Evolutionary conservation across 2,888 invertebrate species (phyloP), one percentile per base, ranked within the genome.

Genomic region (Diarsia brunnea): DNA sequence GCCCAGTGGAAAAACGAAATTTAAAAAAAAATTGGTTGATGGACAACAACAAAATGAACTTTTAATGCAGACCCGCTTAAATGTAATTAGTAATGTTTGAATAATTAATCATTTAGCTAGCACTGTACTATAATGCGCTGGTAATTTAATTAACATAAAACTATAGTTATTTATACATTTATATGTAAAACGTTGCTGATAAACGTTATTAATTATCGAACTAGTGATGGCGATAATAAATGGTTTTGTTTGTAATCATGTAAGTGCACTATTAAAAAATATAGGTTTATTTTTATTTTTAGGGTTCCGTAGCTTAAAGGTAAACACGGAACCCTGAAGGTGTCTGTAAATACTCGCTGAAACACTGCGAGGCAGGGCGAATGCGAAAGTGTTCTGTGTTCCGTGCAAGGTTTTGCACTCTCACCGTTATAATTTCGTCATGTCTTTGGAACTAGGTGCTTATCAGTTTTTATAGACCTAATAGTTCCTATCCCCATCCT

Each of bases 141-240:
- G 38, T 58, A 69, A 77, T 79, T 65, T 69, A 69, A 77, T 79
- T 82, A 82, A 77, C 69, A 79, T 77, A 67, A 76, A 79, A 77
- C 24, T 58, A 58, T 45, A 45, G 63, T 64, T 82, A 75, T 75
- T 51, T 68, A 53, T 61, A 67, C 24, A 31, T 75, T 67, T 63
- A 14, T 51, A 58, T 68, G 76, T 78, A n/a, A 81, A 78, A 58
- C 75, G 55, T 81, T 31, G 38, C 43, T 31, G 78, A 75, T 82
- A 79, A 81, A 45, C 31, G 76, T 78, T 68, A 68, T 82, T 79
- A 75, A 82, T 68, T 67, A 75, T 16, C 43, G n/a, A 14, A 38
- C n/a, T 21, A 64, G 19, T n/a, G 7, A 45, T 61, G 21, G 14
- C 31, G 78, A 51, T 82, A 82, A 75, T 82, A 24, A 64, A 51